Conservation (phyloP, 1,140 invertebrate species). For the Ceratina japonica region DNA sequence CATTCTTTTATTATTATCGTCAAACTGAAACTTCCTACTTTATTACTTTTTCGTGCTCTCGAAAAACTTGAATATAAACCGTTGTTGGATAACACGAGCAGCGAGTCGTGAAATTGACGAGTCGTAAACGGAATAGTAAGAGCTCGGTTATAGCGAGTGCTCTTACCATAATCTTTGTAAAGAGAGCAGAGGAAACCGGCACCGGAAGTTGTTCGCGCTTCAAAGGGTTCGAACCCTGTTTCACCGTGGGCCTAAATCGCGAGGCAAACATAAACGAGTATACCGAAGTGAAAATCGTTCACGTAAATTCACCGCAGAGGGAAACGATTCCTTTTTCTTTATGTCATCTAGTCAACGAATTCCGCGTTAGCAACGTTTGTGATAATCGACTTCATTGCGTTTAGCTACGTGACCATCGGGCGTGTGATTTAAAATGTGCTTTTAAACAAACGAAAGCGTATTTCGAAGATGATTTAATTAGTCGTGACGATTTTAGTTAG, state of each 20-base stretch:
- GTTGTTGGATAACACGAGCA: conserved; percentile 9
- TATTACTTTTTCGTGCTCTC: too few species aligned
- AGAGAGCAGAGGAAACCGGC: not conserved
- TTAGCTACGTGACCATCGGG: not conserved
- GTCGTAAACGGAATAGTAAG: not conserved
- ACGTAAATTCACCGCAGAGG: not conserved
- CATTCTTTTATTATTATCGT: too few species aligned
- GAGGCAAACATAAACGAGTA: conserved; percentile 10
- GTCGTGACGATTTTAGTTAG: too few species aligned
- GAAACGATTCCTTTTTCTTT: conserved; percentile 24
- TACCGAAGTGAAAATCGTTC: conserved; percentile 1
- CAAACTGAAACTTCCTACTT: too few species aligned
- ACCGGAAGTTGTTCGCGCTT: conserved; percentile 18
- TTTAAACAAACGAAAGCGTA: not conserved
- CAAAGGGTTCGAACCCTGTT: conserved; percentile 28
- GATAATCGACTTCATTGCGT: conserved; percentile 40
- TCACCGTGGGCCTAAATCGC: conserved; percentile 45
- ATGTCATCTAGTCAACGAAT: conserved; percentile 61
- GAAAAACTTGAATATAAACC: too few species aligned
- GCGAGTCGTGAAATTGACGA: conserved; percentile 7
- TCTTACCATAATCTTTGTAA: not conserved
- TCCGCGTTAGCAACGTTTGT: conserved; percentile 30
- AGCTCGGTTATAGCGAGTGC: not conserved
- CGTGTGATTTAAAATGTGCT: not conserved
- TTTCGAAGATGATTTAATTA: too few species aligned